A percentile compares a stretch with the other conserved stretches of the same genome.
These are phyloP conservation scores for Dicycla oo DNA, from an alignment of 2,888 invertebrate genomes.

Conservation along the genomic window DNA sequence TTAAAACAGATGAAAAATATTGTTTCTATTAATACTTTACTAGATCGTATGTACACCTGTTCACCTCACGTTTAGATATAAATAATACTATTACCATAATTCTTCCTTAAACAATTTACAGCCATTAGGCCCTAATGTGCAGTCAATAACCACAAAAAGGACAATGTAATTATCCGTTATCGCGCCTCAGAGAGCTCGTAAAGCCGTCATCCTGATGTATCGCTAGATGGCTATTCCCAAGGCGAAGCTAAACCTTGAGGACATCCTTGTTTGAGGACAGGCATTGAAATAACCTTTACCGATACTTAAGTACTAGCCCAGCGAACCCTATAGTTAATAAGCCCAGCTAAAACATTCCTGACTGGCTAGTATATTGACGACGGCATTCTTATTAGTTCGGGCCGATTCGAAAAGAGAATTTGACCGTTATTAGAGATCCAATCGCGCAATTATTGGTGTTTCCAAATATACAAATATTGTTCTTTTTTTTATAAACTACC, in stretches of 20 bases:
- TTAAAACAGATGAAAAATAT: too few species aligned
- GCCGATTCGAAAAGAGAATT: background rate
- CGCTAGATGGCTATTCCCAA: constrained; percentile 39
- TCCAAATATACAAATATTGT: background rate
- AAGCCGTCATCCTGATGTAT: constrained; percentile 31
- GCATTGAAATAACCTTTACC: constrained; percentile 19
- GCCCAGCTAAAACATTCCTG: background rate
- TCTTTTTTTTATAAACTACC: too few species aligned
- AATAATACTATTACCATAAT: constrained; percentile 5
- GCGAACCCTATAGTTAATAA: background rate
- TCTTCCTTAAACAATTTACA: constrained; percentile 12
- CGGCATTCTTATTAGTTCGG: background rate
- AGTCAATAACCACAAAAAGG: constrained; percentile 43
- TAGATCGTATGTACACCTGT: background rate
- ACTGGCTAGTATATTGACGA: background rate
- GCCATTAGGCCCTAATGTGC: background rate
- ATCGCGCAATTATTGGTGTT: too few species aligned
- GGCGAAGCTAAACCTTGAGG: constrained; percentile 3
- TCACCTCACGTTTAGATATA: background rate
- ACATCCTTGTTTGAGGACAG: background rate
- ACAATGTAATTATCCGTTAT: constrained; percentile 52
- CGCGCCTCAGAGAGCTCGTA: constrained; percentile 46
- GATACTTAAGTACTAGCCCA: constrained; percentile 8
- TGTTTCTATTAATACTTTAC: too few species aligned
- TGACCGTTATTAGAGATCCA: too few species aligned